These are phyloP conservation scores for Halyomorpha halys DNA, from an alignment of 1,140 invertebrate species.

Conservation along the genomic window DNA sequence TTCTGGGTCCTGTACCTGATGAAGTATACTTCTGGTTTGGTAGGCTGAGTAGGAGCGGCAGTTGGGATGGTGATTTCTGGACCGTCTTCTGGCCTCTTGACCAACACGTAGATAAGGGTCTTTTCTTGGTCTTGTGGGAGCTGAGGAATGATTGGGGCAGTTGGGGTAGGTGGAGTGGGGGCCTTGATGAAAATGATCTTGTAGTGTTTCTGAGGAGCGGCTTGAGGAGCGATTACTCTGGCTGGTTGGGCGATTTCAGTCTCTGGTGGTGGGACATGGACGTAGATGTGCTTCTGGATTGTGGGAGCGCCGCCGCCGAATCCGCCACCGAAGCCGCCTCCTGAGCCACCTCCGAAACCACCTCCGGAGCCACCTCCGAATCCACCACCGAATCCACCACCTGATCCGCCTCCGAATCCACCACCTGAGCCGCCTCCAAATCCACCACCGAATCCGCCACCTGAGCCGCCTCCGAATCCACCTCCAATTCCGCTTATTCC, in stretches of 20 bases:
- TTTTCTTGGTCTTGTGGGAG: conserved; percentile 73
- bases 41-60: conserved; percentile 61
- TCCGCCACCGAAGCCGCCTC: conserved; percentile 35
- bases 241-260: conserved; percentile 45
- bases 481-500: conserved; percentile 34
- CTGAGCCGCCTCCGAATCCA: conserved; percentile 36
- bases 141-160: conserved; percentile 57
- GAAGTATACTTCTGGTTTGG: conserved; percentile 79
- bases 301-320: conserved; percentile 39
- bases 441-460: conserved; percentile 31
- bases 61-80: conserved; percentile 65
- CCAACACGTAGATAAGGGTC: conserved; percentile 79
- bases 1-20: conserved; percentile 75
- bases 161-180: conserved; percentile 60
- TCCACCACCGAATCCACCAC: conserved; percentile 31
- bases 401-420: conserved; percentile 32
- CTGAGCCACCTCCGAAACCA: conserved; percentile 34
- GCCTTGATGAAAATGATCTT: conserved; percentile 85
- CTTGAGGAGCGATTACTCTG: conserved; percentile 43
- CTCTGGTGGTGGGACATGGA: conserved; percentile 69
- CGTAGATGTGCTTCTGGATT: conserved; percentile 69
- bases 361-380: conserved; percentile 34
- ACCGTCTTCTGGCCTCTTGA: conserved; percentile 72
- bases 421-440: conserved; percentile 33
- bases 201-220: conserved; percentile 69